Evolutionary conservation across 2,113 vertebrate genomes (phyloP).

Genomic region (Chionis minor): DNA sequence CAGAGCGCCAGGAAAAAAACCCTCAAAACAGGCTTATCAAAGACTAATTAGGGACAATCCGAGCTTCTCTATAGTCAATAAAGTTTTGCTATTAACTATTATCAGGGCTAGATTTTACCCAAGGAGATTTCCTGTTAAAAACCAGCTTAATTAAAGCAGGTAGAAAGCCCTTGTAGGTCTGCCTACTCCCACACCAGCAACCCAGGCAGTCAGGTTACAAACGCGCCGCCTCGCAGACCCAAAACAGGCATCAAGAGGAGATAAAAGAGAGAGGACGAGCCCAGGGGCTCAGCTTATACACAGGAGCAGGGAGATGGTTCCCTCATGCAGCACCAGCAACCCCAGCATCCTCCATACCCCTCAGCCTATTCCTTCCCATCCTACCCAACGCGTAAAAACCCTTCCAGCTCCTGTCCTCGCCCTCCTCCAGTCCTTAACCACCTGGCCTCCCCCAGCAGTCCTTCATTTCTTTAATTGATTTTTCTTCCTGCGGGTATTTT

Average conservation of each 20-base stretch:
- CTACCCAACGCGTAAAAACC: background rate
- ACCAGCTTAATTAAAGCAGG: background rate
- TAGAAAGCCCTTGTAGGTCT: background rate
- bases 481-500: background rate
- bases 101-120: background rate
- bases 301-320: background rate
- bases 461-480: background rate
- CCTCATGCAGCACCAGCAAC: background rate
- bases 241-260: background rate
- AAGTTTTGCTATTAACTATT: background rate
- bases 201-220: background rate
- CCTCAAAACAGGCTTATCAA: background rate
- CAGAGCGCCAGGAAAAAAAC: background rate
- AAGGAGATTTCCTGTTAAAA: background rate
- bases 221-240: background rate
- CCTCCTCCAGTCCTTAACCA: background rate
- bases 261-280: background rate
- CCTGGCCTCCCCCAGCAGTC: background rate
- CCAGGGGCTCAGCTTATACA: background rate
- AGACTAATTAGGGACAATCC: background rate
- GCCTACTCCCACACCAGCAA: background rate
- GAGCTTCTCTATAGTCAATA: background rate
- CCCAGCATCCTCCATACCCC: background rate
- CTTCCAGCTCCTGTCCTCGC: background rate
- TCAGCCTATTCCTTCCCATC: no score